phyloP scores from a whole-genome alignment of 2,113 vertebrate species.

The Xenopus borealis region DNA sequence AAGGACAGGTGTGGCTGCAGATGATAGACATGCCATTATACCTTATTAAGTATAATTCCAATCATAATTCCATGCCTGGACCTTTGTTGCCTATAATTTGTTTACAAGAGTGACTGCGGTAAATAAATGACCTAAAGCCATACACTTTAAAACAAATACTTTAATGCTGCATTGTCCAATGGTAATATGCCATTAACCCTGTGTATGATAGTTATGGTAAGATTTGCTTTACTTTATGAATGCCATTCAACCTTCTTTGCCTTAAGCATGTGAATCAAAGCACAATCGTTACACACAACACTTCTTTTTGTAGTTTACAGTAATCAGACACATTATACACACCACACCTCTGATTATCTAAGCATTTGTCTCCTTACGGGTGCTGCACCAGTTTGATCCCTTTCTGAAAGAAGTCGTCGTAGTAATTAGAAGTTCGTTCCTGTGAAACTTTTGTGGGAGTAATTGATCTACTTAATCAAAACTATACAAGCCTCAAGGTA shows the following conservation, averaged over 20 bases:
- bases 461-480: constrained; percentile 34
- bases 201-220: neutral
- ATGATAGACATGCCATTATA: no score
- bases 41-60: no score
- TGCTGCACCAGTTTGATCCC: constrained; percentile 28
- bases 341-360: neutral
- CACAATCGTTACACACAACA: neutral
- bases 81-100: no score
- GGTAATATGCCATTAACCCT: neutral
- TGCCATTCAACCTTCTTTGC: no score
- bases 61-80: no score
- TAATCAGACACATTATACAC: constrained; percentile 38
- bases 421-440: constrained; percentile 34
- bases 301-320: constrained; percentile 42
- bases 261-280: no score
- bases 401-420: constrained; percentile 21
- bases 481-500: constrained; percentile 34
- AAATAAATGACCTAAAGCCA: no score
- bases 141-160: no score
- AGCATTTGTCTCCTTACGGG: neutral
- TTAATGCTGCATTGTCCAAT: no score
- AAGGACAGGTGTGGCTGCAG: no score
- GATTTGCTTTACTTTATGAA: no score
- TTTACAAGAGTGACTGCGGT: no score
- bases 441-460: constrained; percentile 32